These are phyloP conservation scores for Rhagologus leucostigma DNA, from an alignment of 2,113 vertebrate species.

Conservation along the genomic window DNA sequence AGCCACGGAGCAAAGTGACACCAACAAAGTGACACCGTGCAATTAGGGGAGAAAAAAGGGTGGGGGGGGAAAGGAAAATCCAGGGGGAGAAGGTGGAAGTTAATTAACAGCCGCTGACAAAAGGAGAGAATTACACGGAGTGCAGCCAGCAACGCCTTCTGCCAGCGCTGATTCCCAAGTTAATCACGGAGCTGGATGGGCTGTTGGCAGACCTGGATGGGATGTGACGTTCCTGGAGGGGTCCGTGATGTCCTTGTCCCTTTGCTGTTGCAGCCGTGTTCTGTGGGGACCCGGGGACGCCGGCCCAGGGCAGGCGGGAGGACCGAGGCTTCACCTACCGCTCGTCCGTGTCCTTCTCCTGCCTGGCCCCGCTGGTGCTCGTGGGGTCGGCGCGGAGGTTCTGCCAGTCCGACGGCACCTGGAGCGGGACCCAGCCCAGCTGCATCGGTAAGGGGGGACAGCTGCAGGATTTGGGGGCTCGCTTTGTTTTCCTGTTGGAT, in stretches of 20 bases:
- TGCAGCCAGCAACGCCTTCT: background rate
- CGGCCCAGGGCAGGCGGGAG: conserved; percentile 85
- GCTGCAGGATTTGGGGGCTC: rapidly evolving
- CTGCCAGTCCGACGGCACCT: conserved; percentile 92
- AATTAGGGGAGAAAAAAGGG: background rate
- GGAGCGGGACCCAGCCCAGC: conserved; percentile 96
- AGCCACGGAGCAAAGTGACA: background rate
- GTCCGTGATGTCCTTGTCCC: rapidly evolving
- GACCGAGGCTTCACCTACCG: conserved; percentile 94
- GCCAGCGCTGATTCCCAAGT: background rate
- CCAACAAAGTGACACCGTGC: background rate
- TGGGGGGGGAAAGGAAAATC: background rate
- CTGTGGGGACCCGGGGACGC: conserved; percentile 92
- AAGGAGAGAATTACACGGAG: background rate
- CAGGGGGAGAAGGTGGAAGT: background rate
- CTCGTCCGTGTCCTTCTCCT: conserved; percentile 92
- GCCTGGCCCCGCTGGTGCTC: conserved; percentile 83
- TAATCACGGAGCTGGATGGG: background rate
- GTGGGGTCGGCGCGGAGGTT: conserved; percentile 90
- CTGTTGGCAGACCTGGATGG: rapidly evolving
- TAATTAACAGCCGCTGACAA: background rate
- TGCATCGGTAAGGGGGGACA: conserved; percentile 84
- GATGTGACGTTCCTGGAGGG: background rate
- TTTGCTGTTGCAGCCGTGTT: conserved; percentile 83
- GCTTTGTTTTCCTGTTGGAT: rapidly evolving